phyloP scores from a whole-genome alignment of 92 coral and sea anemone species.

The Parazoanthus darwini region DNA sequence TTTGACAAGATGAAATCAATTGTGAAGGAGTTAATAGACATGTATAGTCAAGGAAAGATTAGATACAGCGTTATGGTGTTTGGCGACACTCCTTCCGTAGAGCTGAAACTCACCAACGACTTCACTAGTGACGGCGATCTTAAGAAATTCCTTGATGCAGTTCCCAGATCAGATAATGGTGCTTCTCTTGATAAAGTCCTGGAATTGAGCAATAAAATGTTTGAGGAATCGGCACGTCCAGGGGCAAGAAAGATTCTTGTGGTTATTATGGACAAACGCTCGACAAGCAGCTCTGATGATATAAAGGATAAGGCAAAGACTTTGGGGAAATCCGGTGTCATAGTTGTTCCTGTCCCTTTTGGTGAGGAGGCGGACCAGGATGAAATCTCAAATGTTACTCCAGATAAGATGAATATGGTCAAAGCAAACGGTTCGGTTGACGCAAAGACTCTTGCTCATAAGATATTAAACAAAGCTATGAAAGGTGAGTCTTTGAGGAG shows the following conservation, averaged over 20 bases:
- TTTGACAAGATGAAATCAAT: conserved; percentile 77
- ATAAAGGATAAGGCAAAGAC: conserved; percentile 34
- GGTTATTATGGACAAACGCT: conserved; percentile 59
- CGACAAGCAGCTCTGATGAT: conserved; percentile 26
- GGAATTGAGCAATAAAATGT: conserved; percentile 58
- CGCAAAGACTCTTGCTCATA: conserved; percentile 59
- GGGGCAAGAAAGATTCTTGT: conserved; percentile 73
- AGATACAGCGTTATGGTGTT: conserved; percentile 71
- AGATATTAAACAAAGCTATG: conserved; percentile 53
- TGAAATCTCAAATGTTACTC: conserved; percentile 58
- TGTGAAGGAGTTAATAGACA: conserved; percentile 59
- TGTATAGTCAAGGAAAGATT: conserved; percentile 64
- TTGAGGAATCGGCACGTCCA: conserved; percentile 60
- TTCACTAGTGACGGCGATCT: conserved; percentile 46
- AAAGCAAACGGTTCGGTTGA: conserved; percentile 52
- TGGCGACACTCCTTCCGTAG: conserved; percentile 53
- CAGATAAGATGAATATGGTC: conserved; percentile 62
- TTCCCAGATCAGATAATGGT: conserved; percentile 59
- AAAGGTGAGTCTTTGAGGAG: conserved; percentile 46
- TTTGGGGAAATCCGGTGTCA: conserved; percentile 55
- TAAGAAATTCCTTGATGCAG: conserved; percentile 44
- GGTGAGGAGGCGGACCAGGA: conserved; percentile 65
- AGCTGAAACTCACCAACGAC: conserved; percentile 48
- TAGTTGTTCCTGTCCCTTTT: conserved; percentile 68
- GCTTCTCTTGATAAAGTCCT: conserved; percentile 67